phyloP scores from a whole-genome alignment of 37 sponge, comb jelly and placozoan species.

The Petrosia ficiformis region DNA sequence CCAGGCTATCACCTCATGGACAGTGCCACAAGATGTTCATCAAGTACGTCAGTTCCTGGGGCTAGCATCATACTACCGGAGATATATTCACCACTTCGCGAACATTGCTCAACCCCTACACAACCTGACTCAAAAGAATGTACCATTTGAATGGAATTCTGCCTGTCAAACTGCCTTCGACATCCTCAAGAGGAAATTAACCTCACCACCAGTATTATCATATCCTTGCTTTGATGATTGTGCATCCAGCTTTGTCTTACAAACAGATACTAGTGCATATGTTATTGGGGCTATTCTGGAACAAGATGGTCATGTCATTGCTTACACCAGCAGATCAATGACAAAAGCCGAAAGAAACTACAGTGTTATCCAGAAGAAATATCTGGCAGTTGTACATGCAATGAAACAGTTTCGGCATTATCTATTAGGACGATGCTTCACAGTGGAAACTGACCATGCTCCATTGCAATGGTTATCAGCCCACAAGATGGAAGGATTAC shows the following conservation, averaged over 20 bases:
- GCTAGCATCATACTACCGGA: conserved; percentile 58
- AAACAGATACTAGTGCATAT: conserved; percentile 60
- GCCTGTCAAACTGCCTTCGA: conserved; percentile 29
- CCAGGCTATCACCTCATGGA: conserved; percentile 37
- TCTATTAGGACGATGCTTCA: conserved; percentile 35
- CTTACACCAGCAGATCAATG: conserved; percentile 40
- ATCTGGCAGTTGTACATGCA: conserved; percentile 36
- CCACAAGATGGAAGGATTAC: conserved; percentile 53
- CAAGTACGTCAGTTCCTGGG: conserved; percentile 44
- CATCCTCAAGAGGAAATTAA: conserved; percentile 36
- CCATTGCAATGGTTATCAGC: conserved; percentile 54
- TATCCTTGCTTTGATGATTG: conserved; percentile 35
- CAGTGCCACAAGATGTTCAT: conserved; percentile 17
- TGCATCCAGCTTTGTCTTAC: conserved; percentile 31
- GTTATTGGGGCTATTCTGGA: conserved; percentile 38
- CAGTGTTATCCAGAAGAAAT: conserved; percentile 34
- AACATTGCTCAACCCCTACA: conserved; percentile 57
- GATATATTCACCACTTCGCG: conserved; percentile 51
- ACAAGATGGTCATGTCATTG: conserved; percentile 35
- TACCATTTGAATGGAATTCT: conserved; percentile 19
- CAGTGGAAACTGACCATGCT: conserved; percentile 48
- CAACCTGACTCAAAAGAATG: conserved; percentile 39
- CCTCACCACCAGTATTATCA: conserved; percentile 40
- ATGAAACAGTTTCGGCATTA: conserved; percentile 57
- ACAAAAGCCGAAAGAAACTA: conserved; percentile 46